Percentiles rank a stretch among this genome's conserved stretches.
Evolutionary conservation across 2,888 invertebrate species (phyloP).

Genomic region (Trichopoda pennipes): DNA sequence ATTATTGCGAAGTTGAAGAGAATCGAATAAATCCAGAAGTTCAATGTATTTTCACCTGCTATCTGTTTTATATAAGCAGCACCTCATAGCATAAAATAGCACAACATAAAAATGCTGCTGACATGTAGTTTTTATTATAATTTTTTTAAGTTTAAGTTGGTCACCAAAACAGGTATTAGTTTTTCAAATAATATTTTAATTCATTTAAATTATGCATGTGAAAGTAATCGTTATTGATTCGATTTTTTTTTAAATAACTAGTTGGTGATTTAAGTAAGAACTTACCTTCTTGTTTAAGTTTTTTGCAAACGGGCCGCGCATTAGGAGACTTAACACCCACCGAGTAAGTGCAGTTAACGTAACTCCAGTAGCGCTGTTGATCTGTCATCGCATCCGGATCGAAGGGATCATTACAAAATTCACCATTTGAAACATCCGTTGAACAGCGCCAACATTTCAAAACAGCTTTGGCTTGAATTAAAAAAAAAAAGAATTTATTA

Average conservation of each 20-base stretch:
- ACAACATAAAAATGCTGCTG: background rate
- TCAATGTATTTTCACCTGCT: conserved; percentile 31
- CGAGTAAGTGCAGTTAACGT: conserved; percentile 81
- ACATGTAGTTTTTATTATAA: no score
- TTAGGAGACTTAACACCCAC: conserved; percentile 81
- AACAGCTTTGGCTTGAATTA: conserved; percentile 83
- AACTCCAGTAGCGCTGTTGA: conserved; percentile 81
- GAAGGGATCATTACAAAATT: conserved; percentile 88
- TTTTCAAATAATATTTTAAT: no score
- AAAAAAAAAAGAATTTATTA: conserved; percentile 9
- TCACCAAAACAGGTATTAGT: no score
- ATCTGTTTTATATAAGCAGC: background rate
- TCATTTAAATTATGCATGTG: no score
- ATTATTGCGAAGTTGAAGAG: no score
- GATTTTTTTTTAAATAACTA: background rate
- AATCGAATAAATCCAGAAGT: conserved; percentile 22
- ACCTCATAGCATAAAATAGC: background rate
- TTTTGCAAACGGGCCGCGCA: conserved; percentile 87
- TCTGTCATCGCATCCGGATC: conserved; percentile 82
- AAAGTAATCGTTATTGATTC: background rate
- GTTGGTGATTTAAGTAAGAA: conserved; percentile 66
- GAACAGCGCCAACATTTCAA: conserved; percentile 90
- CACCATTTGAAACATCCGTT: conserved; percentile 84
- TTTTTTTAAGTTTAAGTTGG: no score
- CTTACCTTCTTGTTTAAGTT: conserved; percentile 88